A percentile compares a stretch with the other conserved stretches of the same genome.
phyloP scores from a whole-genome alignment of 1,140 invertebrate species.

The Solenopsis fugax region DNA sequence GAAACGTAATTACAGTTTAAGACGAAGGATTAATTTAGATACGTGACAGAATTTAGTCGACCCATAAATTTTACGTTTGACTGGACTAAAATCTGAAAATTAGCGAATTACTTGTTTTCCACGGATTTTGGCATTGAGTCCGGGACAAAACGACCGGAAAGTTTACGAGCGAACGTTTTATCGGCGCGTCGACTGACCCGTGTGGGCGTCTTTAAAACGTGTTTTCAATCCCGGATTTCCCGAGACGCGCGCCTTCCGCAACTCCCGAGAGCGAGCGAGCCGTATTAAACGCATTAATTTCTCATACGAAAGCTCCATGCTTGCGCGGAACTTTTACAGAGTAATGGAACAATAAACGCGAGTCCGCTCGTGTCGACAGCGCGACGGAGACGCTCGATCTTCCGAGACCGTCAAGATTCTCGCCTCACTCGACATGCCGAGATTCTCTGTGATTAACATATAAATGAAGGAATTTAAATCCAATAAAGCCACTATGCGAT shows the following conservation, averaged over 20 bases:
- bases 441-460: slow-evolving; percentile 54
- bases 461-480: slow-evolving; percentile 62
- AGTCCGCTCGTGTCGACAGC: background rate
- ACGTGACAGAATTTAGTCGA: background rate
- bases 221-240: slow-evolving; percentile 19
- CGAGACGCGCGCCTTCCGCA: background rate
- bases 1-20: background rate
- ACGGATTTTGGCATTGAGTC: slow-evolving; percentile 26
- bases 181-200: background rate
- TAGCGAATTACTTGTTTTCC: slow-evolving; percentile 40
- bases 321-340: background rate
- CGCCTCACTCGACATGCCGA: slow-evolving; percentile 13
- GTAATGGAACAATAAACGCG: slow-evolving; percentile 15
- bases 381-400: background rate
- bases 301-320: background rate
- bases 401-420: slow-evolving; percentile 6
- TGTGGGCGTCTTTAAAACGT: slow-evolving; percentile 26
- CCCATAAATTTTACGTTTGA: slow-evolving; percentile 4
- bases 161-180: slow-evolving; percentile 37
- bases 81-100: slow-evolving; percentile 21
- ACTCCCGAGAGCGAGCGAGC: background rate
- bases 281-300: slow-evolving; percentile 22
- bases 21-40: background rate
- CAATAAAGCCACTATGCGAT: background rate
- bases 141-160: background rate